Evolutionary conservation across 2,113 vertebrate species (phyloP).

Genomic region (Serilophus lunatus): DNA sequence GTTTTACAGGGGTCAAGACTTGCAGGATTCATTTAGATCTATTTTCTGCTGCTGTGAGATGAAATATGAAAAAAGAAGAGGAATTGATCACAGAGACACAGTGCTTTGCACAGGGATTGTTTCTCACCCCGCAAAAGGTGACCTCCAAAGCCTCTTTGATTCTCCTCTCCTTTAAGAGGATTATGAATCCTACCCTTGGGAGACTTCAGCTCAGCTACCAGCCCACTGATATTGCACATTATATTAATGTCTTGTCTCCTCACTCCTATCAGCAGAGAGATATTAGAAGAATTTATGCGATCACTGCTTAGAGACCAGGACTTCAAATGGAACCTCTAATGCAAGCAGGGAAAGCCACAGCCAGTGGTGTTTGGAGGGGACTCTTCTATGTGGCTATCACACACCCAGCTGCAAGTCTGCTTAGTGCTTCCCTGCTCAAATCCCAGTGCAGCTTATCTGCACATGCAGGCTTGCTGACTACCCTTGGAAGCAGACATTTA

Average conservation of each 20-base stretch:
- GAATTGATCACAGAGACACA: not conserved
- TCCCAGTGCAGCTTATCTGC: not conserved
- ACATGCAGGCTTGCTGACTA: not conserved
- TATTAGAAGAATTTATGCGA: not conserved
- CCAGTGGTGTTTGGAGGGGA: not conserved
- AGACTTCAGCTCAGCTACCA: not conserved
- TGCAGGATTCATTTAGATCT: not conserved
- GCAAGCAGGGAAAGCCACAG: not conserved
- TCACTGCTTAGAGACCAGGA: not conserved
- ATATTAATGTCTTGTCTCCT: not conserved
- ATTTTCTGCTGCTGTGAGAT: not conserved
- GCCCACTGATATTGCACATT: not conserved
- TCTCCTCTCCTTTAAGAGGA: slow-evolving; percentile 7
- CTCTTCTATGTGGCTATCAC: not conserved
- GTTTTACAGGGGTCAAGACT: not conserved
- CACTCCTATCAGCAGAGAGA: not conserved
- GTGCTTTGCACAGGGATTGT: not conserved
- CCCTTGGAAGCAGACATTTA: not conserved
- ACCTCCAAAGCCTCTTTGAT: slow-evolving; percentile 21
- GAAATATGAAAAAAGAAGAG: not conserved
- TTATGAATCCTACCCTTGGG: not conserved
- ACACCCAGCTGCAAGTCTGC: not conserved
- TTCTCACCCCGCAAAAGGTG: not conserved
- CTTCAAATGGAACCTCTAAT: not conserved
- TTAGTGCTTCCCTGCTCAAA: not conserved